phyloP scores from a whole-genome alignment of 1,140 invertebrate genomes.

The Drosophila santomea region DNA sequence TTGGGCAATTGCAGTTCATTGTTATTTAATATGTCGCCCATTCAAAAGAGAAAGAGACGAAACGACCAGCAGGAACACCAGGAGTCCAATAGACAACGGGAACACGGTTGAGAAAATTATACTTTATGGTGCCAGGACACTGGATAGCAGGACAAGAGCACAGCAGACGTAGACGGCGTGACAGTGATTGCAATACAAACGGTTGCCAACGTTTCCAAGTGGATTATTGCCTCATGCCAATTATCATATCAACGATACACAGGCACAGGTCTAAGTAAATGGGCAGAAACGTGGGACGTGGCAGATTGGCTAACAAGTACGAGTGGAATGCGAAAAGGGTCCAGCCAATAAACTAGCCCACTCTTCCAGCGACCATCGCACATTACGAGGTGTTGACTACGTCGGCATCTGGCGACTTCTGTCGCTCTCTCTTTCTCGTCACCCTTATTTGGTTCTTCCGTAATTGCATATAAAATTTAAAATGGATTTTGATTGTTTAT shows the following conservation, averaged over 20 bases:
- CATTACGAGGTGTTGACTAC: constrained; percentile 61
- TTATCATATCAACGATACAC: constrained; percentile 83
- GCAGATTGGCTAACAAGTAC: constrained; percentile 68
- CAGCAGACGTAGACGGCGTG: constrained; percentile 68
- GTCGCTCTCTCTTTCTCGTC: background rate
- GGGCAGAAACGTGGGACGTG: constrained; percentile 29
- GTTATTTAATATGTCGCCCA: constrained; percentile 78
- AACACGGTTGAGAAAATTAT: constrained; percentile 71
- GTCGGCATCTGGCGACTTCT: constrained; percentile 51
- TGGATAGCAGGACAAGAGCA: constrained; percentile 42
- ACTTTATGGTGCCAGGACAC: constrained; percentile 71
- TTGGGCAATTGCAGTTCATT: constrained; percentile 83
- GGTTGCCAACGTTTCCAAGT: constrained; percentile 83
- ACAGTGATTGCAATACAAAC: constrained; percentile 83
- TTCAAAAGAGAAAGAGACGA: constrained; percentile 20
- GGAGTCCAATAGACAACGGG: constrained; percentile 20
- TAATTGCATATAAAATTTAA: constrained; percentile 83
- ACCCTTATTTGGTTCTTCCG: constrained; percentile 17
- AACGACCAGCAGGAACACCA: constrained; percentile 1
- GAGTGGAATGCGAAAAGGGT: constrained; percentile 51
- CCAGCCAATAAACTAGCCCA: constrained; percentile 53
- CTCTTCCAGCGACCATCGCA: constrained; percentile 45
- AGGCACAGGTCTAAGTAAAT: constrained; percentile 41
- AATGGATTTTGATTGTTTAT: constrained; percentile 84
- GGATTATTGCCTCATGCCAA: constrained; percentile 83